Conservation (phyloP, 2,113 vertebrate species). For the Falcunculus frontatus region DNA sequence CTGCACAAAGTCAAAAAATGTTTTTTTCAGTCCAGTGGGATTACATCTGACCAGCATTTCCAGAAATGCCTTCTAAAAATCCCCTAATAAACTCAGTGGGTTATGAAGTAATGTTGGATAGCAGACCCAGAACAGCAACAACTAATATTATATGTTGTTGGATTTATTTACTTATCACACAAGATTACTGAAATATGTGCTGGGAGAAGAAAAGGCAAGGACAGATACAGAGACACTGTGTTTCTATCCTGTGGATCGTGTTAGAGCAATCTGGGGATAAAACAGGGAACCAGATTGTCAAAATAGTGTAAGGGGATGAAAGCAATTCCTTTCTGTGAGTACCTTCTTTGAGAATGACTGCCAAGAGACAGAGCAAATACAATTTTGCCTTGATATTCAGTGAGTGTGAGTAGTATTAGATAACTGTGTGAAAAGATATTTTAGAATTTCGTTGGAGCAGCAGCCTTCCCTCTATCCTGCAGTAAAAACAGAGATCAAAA, state of each 20-base stretch:
- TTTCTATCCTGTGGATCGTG: neutral
- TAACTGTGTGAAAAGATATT: neutral
- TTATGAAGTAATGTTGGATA: neutral
- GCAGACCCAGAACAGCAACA: neutral
- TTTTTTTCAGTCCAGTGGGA: neutral
- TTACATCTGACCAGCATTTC: slow-evolving; percentile 1
- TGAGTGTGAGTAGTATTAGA: neutral
- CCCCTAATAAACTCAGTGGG: neutral
- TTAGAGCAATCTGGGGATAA: neutral
- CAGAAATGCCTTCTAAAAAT: slow-evolving; percentile 19
- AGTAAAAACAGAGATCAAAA: neutral
- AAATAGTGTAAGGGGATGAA: neutral
- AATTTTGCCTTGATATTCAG: neutral
- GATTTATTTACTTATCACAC: neutral
- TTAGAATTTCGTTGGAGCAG: neutral
- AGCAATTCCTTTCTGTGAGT: neutral
- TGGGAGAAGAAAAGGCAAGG: neutral
- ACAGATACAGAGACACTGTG: neutral
- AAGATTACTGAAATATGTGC: neutral
- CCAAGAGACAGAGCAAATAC: neutral
- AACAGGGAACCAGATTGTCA: neutral
- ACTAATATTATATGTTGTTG: neutral
- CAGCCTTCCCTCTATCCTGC: neutral
- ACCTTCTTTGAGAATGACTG: neutral
- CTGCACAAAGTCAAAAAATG: neutral